Evolutionary conservation across 2,113 vertebrate species (phyloP), one percentile per base, ranked within the genome.

Genomic region (Chloropsis hardwickii): DNA sequence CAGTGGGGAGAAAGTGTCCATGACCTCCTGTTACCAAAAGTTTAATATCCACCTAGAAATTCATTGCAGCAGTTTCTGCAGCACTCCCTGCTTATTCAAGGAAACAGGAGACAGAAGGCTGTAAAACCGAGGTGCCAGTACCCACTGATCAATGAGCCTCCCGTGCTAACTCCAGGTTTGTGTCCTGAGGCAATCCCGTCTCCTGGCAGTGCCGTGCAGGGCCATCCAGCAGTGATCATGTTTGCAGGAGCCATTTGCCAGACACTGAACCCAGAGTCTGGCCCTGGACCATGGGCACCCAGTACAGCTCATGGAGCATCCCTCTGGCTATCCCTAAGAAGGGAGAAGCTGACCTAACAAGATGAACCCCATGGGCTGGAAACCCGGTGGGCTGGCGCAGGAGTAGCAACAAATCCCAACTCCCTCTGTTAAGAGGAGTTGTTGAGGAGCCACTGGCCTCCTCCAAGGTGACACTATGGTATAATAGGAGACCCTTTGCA

Each of bases 211-310:
- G 67, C 54, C 1, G 7, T 22, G 71, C 66, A 18, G 14, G 4
- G 39, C 48, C 45, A n/a, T 19, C 39, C 7, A 2, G n/a, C 19
- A 6, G 21, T 15, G 27, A 14, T 0, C 1, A 0, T 0, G 1
- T 48, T 21, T n/a, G 40, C 54, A 84, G 88, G 35, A 66, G 31
- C 69, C 22, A 3, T 24, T 66, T 0, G 0, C 14, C 27, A 33
- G 42, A 18, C 22, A 15, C 44, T 12, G 3, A 33, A 29, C 0
- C 0, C 47, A 11, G 23, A 19, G 23, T 0, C 14, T 28, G 64
- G 7, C 28, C 54, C 58, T 4, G 2, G 9, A 3, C 28, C 5
- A 2, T 3, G 12, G 39, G n/a, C 50, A 82, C 42, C 33, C 3
- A 1, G 16, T 20, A 50, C 20, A 33, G 42, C 45, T 37, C 33